Conservation (phyloP, 2,113 vertebrate species). For the Isichthys henryi region DNA sequence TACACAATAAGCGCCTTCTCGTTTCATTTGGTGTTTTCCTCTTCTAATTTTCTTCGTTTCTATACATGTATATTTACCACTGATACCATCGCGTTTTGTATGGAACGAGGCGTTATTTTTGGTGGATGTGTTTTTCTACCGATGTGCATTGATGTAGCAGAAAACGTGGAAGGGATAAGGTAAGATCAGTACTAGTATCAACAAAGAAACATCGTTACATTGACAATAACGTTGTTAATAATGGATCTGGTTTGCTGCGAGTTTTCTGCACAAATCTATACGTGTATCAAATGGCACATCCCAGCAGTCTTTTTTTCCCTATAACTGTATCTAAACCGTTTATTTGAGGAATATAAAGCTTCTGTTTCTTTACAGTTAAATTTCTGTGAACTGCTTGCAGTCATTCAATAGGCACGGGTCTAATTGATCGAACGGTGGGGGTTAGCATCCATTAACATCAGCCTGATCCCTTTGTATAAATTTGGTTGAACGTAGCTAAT, state of each 20-base stretch:
- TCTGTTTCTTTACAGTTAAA: neutral
- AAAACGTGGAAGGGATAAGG: constrained; percentile 26
- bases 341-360: neutral
- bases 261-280: neutral
- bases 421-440: constrained; percentile 3
- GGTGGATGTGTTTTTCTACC: constrained; percentile 21
- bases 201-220: constrained; percentile 15
- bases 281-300: neutral
- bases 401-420: neutral
- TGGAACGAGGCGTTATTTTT: constrained; percentile 15
- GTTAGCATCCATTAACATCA: neutral
- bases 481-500: constrained; percentile 1
- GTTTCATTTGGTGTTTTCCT: neutral
- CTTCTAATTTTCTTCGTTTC: neutral
- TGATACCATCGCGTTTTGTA: constrained; percentile 15
- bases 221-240: neutral
- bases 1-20: constrained; percentile 22
- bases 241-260: neutral
- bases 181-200: constrained; percentile 9
- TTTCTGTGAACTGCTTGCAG: neutral
- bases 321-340: neutral
- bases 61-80: neutral
- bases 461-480: constrained; percentile 11
- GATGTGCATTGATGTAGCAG: constrained; percentile 29
- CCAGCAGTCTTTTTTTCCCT: neutral